Conservation (phyloP, 1,140 invertebrate species). For the Babylonia areolata region DNA sequence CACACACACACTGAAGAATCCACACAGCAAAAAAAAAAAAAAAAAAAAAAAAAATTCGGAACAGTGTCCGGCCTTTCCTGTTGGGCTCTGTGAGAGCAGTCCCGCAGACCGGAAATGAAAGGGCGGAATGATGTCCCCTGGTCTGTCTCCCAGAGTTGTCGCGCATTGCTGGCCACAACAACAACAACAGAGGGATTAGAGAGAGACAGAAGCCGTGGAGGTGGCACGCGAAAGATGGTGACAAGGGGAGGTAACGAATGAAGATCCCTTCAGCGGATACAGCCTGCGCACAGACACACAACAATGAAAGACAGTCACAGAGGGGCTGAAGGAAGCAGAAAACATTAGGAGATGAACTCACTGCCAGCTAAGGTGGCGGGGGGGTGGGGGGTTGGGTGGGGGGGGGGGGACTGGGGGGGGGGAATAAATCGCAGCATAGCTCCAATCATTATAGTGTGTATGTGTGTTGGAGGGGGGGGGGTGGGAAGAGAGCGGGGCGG, state of each 20-base stretch:
- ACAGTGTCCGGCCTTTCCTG: not conserved
- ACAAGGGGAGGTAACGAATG: not conserved
- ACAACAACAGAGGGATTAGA: not conserved
- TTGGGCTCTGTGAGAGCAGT: not conserved
- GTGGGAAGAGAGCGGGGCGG: too few species aligned
- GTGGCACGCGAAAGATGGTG: not conserved
- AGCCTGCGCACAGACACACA: not conserved
- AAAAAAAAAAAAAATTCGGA: not conserved
- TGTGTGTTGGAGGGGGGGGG: too few species aligned
- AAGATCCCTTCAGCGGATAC: not conserved
- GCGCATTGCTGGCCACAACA: not conserved
- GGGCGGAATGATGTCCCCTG: not conserved
- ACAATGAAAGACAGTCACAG: not conserved
- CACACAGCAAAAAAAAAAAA: too few species aligned
- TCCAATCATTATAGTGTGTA: too few species aligned
- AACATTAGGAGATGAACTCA: not conserved
- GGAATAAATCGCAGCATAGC: too few species aligned
- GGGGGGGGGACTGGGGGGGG: too few species aligned
- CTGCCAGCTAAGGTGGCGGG: too few species aligned
- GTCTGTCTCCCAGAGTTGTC: not conserved
- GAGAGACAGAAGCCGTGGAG: not conserved
- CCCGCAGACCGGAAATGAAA: not conserved
- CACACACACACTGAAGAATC: too few species aligned
- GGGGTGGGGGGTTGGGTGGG: too few species aligned
- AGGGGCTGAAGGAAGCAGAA: not conserved